These are phyloP conservation scores for Fulica atra DNA, from an alignment of 2,113 vertebrate species.

Conservation along the genomic window DNA sequence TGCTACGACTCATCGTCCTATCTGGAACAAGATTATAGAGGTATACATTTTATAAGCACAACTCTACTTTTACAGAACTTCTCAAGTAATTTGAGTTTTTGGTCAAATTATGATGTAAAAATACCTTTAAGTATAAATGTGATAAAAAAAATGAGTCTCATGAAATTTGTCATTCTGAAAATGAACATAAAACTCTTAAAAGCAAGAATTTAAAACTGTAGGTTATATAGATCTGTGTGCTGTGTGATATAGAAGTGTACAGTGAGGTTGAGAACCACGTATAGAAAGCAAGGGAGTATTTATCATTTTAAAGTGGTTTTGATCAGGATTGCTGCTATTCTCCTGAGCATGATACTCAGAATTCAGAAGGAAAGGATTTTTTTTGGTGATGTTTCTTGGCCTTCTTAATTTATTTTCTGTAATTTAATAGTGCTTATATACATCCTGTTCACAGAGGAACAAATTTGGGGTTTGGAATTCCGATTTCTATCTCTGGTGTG, in stretches of 20 bases:
- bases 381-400: neutral
- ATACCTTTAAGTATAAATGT: neutral
- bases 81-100: neutral
- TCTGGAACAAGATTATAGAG: conserved; percentile 93
- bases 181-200: neutral
- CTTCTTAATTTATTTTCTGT: neutral
- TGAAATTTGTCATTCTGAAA: neutral
- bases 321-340: neutral
- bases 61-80: neutral
- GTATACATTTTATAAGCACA: conserved; percentile 62
- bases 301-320: neutral
- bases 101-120: neutral
- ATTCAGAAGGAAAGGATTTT: neutral
- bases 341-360: neutral
- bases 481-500: neutral
- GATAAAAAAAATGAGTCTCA: neutral
- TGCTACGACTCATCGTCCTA: conserved; percentile 85
- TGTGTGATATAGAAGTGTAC: neutral
- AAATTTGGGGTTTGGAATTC: neutral
- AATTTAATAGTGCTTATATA: neutral
- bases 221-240: neutral
- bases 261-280: neutral
- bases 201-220: neutral
- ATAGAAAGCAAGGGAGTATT: neutral
- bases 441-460: neutral